Evolutionary conservation across 2,888 invertebrate species (phyloP).

Genomic region (Drosophila dives): DNA sequence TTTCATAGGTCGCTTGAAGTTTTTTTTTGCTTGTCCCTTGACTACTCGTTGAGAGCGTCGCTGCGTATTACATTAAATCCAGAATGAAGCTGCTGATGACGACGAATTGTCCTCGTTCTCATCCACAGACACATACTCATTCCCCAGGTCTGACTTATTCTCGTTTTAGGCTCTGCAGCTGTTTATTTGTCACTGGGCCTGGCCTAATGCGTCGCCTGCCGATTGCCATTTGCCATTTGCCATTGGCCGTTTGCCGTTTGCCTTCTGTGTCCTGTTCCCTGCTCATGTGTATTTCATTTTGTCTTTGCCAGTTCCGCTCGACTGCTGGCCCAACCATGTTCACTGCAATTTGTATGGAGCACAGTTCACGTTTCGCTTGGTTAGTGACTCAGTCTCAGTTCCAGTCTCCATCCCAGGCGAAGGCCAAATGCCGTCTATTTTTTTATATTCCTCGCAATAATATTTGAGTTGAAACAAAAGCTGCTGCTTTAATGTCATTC

Average conservation of each 20-base stretch:
- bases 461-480: conserved; percentile 39
- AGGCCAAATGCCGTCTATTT: conserved; percentile 54
- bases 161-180: conserved; percentile 49
- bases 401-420: conserved; percentile 34
- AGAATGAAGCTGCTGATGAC: conserved; percentile 77
- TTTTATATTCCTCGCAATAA: not conserved
- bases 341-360: conserved; percentile 77
- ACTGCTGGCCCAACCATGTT: conserved; percentile 72
- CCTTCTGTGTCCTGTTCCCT: conserved; percentile 53
- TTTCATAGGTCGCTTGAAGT: conserved; percentile 65
- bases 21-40: conserved; percentile 44
- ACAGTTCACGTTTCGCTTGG: conserved; percentile 69
- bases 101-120: conserved; percentile 75
- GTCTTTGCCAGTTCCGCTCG: conserved; percentile 74
- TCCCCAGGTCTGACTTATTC: conserved; percentile 9
- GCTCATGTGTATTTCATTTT: conserved; percentile 75
- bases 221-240: conserved; percentile 44
- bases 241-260: conserved; percentile 39
- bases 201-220: conserved; percentile 66
- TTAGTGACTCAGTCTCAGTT: conserved; percentile 42
- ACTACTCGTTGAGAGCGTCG: conserved; percentile 55
- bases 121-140: conserved; percentile 5
- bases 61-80: conserved; percentile 78
- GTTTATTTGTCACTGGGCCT: conserved; percentile 77
- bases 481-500: conserved; percentile 69